A percentile compares a stretch with the other conserved stretches of the same genome.
Conservation (phyloP, 2,797 vertebrate genomes). For the Tapera naevia region DNA sequence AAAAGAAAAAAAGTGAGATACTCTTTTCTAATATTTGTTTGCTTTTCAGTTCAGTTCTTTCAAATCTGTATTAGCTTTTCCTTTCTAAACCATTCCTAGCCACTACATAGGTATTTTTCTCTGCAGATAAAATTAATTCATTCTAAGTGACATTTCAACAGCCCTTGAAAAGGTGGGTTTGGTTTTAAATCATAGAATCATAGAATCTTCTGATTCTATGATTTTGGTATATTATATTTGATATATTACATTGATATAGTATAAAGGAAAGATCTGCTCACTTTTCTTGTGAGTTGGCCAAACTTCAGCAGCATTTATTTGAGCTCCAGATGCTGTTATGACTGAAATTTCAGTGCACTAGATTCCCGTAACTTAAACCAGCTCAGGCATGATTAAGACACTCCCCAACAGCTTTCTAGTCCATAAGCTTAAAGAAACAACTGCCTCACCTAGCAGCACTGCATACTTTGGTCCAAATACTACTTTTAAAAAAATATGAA, state of each 20-base stretch:
- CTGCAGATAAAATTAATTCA: conserved; percentile 3
- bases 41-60: not conserved
- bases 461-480: conserved; percentile 23
- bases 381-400: conserved; percentile 52
- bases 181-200: too few relatives aligned
- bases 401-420: conserved; percentile 18
- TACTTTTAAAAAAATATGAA: not conserved
- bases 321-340: not conserved
- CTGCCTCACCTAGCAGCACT: conserved; percentile 29
- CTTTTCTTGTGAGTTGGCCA: not conserved
- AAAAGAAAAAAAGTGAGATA: not conserved
- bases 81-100: conserved; percentile 12
- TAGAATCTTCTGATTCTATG: too few relatives aligned
- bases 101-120: not conserved
- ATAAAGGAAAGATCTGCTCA: not conserved
- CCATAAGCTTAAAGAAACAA: conserved; percentile 50
- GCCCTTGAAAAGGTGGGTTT: conserved; percentile 34
- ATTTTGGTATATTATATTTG: too few relatives aligned
- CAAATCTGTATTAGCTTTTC: not conserved
- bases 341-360: not conserved
- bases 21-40: not conserved
- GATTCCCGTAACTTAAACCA: conserved; percentile 23
- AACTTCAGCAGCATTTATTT: not conserved
- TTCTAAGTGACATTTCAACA: conserved; percentile 33
- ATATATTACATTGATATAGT: not conserved